Conservation (phyloP, 2,113 vertebrate genomes). For the Salvelinus namaycush region DNA sequence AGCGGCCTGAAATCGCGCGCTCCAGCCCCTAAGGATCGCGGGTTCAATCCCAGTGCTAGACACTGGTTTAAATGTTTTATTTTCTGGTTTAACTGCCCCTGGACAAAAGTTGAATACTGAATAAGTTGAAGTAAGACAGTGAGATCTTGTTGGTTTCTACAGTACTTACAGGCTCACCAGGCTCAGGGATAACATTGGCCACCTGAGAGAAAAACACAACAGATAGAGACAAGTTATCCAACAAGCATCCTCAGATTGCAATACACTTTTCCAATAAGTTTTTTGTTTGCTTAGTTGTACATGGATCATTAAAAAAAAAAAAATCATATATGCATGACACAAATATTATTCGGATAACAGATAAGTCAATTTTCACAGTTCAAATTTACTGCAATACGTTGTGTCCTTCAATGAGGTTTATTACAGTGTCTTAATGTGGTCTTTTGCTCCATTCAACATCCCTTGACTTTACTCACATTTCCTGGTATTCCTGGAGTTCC, state of each 20-base stretch:
- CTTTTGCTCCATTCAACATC: not conserved
- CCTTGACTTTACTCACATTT: slow-evolving; percentile 77
- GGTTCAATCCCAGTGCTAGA: too few relatives aligned
- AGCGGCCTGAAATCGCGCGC: too few relatives aligned
- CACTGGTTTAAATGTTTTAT: too few relatives aligned
- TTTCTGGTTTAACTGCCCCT: too few relatives aligned
- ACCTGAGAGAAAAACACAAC: slow-evolving; percentile 53
- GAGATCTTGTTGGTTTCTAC: not conserved
- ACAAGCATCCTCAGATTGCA: not conserved
- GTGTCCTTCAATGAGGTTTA: not conserved
- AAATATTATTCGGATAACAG: not conserved
- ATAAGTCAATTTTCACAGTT: not conserved
- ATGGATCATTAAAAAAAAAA: not conserved
- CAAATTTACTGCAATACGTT: not conserved
- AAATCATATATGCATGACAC: not conserved
- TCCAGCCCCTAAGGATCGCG: too few relatives aligned
- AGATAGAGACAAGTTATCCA: not conserved
- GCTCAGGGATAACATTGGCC: slow-evolving; percentile 71
- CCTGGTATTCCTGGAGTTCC: slow-evolving; percentile 87
- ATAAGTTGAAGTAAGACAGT: too few relatives aligned
- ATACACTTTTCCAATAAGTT: not conserved
- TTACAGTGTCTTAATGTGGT: not conserved
- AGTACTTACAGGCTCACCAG: slow-evolving; percentile 73
- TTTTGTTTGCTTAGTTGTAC: not conserved
- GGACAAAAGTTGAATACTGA: too few relatives aligned